These are phyloP conservation scores for Gryon sp. DNA, from an alignment of 1,140 invertebrate genomes.

Conservation along the genomic window DNA sequence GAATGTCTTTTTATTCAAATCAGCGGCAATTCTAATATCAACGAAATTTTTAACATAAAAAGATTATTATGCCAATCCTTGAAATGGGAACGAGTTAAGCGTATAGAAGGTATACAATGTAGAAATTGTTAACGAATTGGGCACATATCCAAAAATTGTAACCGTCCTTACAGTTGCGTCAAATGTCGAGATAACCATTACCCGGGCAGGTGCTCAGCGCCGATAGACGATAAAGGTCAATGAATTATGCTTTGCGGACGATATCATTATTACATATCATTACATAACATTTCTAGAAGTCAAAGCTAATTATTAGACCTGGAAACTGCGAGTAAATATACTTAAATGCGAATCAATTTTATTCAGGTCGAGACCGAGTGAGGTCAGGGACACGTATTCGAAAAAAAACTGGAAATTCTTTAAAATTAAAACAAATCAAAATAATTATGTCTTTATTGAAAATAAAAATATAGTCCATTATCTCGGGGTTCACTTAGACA, in stretches of 20 bases:
- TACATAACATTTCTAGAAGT: slow-evolving; percentile 11
- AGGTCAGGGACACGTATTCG: neutral
- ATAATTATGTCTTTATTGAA: neutral
- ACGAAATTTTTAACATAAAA: too few species aligned
- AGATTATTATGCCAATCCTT: too few species aligned
- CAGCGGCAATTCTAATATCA: too few species aligned
- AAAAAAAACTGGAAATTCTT: slow-evolving; percentile 1
- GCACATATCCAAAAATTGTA: too few species aligned
- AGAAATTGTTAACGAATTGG: too few species aligned
- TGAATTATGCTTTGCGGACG: slow-evolving; percentile 49
- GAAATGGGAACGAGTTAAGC: too few species aligned
- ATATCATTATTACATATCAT: slow-evolving; percentile 21
- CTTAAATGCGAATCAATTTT: slow-evolving; percentile 58
- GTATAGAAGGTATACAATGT: too few species aligned
- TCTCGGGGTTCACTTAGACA: slow-evolving; percentile 40
- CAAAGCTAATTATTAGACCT: slow-evolving; percentile 5
- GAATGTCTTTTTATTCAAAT: too few species aligned
- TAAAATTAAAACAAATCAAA: neutral
- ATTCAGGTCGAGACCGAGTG: slow-evolving; percentile 16
- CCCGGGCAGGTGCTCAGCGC: too few species aligned
- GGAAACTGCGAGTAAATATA: slow-evolving; percentile 55
- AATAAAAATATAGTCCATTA: slow-evolving; percentile 43
- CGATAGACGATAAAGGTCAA: too few species aligned
- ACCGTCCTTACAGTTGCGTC: too few species aligned
- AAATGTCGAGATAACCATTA: too few species aligned